phyloP scores from a whole-genome alignment of 2,113 vertebrate species.

The Hoplias malabaricus region DNA sequence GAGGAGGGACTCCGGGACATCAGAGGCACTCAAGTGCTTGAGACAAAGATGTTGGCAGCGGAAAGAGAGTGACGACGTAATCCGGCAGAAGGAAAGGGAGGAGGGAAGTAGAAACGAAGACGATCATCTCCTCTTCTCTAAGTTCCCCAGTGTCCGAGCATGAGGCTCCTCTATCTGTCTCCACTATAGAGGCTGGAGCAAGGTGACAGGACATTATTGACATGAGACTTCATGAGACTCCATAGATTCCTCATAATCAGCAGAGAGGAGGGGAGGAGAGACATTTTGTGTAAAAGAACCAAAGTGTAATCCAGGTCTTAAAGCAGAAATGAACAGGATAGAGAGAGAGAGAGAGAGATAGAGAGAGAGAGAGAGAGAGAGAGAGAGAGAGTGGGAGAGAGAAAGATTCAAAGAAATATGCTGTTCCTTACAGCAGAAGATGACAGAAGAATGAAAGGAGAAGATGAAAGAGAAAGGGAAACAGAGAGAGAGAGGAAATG shows the following conservation, averaged over 20 bases:
- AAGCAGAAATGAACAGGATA: background rate
- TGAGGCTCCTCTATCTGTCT: background rate
- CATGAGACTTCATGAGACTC: no score
- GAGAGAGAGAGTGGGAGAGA: background rate
- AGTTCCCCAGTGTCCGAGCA: background rate
- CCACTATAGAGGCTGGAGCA: background rate
- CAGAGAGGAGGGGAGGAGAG: background rate
- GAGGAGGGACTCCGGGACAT: background rate
- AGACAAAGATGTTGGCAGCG: background rate
- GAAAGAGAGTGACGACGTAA: background rate
- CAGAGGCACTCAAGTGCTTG: background rate
- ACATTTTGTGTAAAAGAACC: no score
- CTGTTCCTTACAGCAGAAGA: background rate
- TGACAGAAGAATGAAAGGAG: background rate
- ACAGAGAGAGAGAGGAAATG: background rate
- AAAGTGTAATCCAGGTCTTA: no score
- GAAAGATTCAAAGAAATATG: background rate
- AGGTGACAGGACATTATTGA: background rate
- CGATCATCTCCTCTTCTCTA: background rate
- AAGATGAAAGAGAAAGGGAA: background rate
- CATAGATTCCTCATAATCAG: background rate
- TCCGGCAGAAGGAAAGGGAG: background rate
- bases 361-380: background rate
- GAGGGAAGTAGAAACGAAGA: background rate
- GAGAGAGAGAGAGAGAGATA: background rate